Conservation (phyloP, 2,888 invertebrate species). For the Athalia rosae region DNA sequence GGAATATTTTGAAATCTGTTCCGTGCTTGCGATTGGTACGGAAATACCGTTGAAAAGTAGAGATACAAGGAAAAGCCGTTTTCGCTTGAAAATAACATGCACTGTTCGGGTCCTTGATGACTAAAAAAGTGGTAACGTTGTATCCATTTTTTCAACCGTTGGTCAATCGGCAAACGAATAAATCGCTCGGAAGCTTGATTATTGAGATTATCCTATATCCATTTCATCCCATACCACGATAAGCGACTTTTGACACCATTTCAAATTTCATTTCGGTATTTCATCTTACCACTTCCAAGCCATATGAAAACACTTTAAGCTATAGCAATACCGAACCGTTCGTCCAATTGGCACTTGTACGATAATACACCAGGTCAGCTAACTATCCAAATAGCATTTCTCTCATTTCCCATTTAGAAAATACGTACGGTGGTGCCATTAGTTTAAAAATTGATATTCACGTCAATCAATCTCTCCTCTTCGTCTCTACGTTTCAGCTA, state of each 20-base stretch:
- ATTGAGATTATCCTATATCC: conserved; percentile 7
- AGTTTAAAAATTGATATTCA: too few species aligned
- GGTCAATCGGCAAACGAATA: not conserved
- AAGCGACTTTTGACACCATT: conserved; percentile 38
- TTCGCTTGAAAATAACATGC: too few species aligned
- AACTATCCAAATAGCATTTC: not conserved
- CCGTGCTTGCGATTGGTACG: too few species aligned
- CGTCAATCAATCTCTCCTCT: not conserved
- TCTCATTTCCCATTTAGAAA: not conserved
- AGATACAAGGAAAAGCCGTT: too few species aligned
- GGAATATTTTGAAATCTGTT: too few species aligned
- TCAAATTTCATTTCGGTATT: conserved; percentile 17
- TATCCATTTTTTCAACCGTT: too few species aligned
- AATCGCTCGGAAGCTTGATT: not conserved
- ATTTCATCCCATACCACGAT: not conserved
- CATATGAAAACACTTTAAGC: not conserved
- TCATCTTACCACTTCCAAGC: not conserved
- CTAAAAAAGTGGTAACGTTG: too few species aligned
- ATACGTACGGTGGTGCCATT: too few species aligned
- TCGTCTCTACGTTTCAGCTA: not conserved
- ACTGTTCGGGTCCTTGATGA: too few species aligned
- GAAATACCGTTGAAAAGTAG: too few species aligned
- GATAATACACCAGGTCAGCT: conserved; percentile 28
- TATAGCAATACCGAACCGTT: conserved; percentile 45
- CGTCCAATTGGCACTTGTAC: conserved; percentile 28